Percentiles rank a stretch among this genome's conserved stretches.
phyloP scores from a whole-genome alignment of 1,140 invertebrate species.

The Lepidurus apus region DNA sequence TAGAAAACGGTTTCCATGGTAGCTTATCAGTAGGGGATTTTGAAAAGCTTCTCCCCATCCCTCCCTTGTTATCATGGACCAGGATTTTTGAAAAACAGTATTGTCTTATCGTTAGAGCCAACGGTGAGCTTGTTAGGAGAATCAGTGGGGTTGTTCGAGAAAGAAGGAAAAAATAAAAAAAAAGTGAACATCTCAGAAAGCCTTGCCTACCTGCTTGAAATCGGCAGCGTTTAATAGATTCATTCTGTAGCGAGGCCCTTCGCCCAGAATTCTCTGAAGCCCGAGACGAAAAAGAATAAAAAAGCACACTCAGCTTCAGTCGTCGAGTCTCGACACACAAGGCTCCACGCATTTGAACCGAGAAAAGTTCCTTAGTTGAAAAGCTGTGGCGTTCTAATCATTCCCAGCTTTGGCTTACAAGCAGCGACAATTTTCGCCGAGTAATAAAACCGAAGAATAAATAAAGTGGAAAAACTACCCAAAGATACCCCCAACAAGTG shows the following conservation, averaged over 20 bases:
- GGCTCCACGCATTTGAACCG: background rate
- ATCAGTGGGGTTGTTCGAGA: background rate
- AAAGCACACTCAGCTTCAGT: background rate
- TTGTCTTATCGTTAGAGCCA: background rate
- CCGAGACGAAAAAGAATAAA: background rate
- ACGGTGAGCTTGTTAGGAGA: background rate
- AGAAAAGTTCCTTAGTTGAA: background rate
- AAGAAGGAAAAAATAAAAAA: background rate
- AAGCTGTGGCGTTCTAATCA: background rate
- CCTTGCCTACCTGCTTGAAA: background rate
- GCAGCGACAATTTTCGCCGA: no score
- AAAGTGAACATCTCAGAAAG: background rate
- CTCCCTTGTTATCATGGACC: background rate
- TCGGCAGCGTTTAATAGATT: conserved; percentile 15
- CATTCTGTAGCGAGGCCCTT: background rate
- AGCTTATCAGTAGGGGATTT: background rate
- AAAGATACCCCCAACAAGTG: background rate
- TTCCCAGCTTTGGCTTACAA: background rate
- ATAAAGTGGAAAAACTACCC: background rate
- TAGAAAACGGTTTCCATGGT: background rate
- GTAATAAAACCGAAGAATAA: no score
- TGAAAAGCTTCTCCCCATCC: background rate
- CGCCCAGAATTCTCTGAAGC: background rate
- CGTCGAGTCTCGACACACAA: conserved; percentile 4
- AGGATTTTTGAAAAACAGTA: background rate